These are phyloP conservation scores for Tinea trinotella DNA, from an alignment of 2,888 invertebrate species.

Conservation along the genomic window DNA sequence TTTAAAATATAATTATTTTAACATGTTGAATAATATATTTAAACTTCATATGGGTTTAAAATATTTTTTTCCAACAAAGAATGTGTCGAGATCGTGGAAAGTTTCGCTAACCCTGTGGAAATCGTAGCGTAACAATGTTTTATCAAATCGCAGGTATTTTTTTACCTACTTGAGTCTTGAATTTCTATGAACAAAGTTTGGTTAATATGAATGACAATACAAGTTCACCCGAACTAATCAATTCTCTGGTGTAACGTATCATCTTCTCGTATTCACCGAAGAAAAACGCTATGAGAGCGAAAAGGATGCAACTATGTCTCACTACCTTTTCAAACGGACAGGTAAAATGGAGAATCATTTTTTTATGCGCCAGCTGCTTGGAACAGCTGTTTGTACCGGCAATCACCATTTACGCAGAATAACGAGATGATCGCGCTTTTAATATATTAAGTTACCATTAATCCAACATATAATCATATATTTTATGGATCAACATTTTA, in stretches of 20 bases:
- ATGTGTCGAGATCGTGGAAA: too few relatives aligned
- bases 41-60: too few relatives aligned
- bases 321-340: conserved; percentile 41
- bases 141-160: too few relatives aligned
- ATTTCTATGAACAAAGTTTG: neutral
- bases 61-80: too few relatives aligned
- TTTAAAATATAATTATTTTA: too few relatives aligned
- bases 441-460: too few relatives aligned
- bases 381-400: conserved; percentile 68
- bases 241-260: neutral
- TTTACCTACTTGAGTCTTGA: neutral
- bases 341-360: conserved; percentile 53
- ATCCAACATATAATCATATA: too few relatives aligned
- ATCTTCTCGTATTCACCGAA: neutral
- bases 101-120: too few relatives aligned
- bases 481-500: too few relatives aligned
- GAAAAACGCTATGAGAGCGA: neutral
- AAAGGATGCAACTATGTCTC: neutral
- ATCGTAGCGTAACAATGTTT: too few relatives aligned
- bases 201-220: neutral
- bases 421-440: neutral
- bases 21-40: too few relatives aligned
- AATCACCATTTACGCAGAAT: conserved; percentile 23
- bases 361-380: conserved; percentile 64
- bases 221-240: conserved; percentile 3